These are phyloP conservation scores for Sebastes paucispinis DNA, from an alignment of 2,797 vertebrate genomes.

Conservation along the genomic window DNA sequence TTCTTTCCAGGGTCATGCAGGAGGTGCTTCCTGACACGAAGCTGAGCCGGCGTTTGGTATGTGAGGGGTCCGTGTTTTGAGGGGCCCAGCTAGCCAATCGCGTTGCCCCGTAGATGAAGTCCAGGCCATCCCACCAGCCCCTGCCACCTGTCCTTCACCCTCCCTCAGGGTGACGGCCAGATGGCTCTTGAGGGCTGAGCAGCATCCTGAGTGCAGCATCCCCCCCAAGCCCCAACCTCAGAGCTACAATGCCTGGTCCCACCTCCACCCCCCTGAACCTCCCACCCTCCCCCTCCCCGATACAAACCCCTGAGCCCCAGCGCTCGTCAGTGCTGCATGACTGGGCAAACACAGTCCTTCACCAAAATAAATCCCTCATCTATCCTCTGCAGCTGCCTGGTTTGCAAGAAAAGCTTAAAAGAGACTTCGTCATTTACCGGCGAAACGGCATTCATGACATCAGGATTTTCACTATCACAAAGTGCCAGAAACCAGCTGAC, in stretches of 20 bases:
- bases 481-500: slow-evolving; percentile 21
- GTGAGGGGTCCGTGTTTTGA: slow-evolving; percentile 23
- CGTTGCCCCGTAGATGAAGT: slow-evolving; percentile 27
- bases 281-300: slow-evolving; percentile 5
- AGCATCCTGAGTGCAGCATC: slow-evolving; percentile 64
- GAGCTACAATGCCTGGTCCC: slow-evolving; percentile 57
- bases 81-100: slow-evolving; percentile 36
- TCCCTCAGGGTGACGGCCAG: slow-evolving; percentile 77
- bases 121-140: slow-evolving; percentile 61
- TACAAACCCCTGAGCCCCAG: slow-evolving; percentile 67
- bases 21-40: slow-evolving; percentile 33
- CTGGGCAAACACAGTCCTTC: slow-evolving; percentile 76
- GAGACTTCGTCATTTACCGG: slow-evolving; percentile 14
- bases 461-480: slow-evolving; percentile 27
- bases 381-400: slow-evolving; percentile 67
- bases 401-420: slow-evolving; percentile 48
- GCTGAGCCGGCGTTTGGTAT: slow-evolving; percentile 32
- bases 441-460: background rate
- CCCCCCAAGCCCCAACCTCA: slow-evolving; percentile 67
- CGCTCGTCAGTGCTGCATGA: slow-evolving; percentile 80
- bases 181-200: slow-evolving; percentile 78
- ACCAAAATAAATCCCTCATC: slow-evolving; percentile 68
- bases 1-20: slow-evolving; percentile 12
- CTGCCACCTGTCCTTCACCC: slow-evolving; percentile 80
- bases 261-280: slow-evolving; percentile 65